Evolutionary conservation across 2,113 vertebrate species (phyloP).

Genomic region (Laticauda colubrina): DNA sequence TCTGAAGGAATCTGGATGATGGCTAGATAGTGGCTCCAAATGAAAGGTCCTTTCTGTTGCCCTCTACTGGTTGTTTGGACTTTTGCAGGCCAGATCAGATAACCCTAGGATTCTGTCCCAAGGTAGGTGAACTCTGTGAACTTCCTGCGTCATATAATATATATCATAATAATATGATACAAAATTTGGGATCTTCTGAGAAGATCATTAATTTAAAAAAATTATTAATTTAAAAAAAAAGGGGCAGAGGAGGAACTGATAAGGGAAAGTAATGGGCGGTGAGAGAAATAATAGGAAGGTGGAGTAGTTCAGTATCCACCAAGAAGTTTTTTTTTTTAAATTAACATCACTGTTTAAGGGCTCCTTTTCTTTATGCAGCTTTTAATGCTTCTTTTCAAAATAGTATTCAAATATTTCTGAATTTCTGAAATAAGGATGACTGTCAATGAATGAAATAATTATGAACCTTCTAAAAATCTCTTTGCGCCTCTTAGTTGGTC

Average conservation of each 20-base stretch:
- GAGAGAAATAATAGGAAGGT: background rate
- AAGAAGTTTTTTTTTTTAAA: background rate
- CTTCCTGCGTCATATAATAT: background rate
- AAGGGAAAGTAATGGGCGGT: background rate
- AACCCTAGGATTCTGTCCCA: background rate
- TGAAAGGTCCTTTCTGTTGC: background rate
- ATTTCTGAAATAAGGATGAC: background rate
- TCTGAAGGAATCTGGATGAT: background rate
- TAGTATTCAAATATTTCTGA: background rate
- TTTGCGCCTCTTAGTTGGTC: background rate
- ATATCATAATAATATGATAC: background rate
- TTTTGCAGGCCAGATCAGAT: background rate
- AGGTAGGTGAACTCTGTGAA: background rate
- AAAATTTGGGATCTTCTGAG: background rate
- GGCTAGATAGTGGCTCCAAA: background rate
- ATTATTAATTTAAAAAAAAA: background rate
- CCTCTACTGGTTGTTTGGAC: background rate
- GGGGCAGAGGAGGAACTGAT: background rate
- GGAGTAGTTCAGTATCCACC: background rate
- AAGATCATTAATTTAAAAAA: background rate
- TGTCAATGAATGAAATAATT: background rate
- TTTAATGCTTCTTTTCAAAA: background rate
- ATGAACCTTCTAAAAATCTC: background rate
- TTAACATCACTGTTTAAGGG: background rate
- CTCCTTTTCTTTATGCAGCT: background rate